phyloP scores from a whole-genome alignment of 2,113 vertebrate genomes.

The Polypterus senegalus region DNA sequence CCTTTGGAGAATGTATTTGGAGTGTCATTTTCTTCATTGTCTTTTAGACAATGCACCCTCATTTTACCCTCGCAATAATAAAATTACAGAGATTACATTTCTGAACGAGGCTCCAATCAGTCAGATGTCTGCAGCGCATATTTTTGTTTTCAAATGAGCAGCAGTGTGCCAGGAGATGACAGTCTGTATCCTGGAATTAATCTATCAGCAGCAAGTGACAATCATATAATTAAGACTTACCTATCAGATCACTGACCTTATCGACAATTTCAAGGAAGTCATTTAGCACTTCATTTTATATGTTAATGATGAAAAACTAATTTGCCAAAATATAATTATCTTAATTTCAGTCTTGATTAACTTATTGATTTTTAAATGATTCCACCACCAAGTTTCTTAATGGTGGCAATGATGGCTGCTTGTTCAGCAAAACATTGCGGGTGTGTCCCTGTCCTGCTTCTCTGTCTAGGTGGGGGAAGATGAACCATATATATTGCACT shows the following conservation, averaged over 20 bases:
- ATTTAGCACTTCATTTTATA: slow-evolving; percentile 1
- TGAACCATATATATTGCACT: too few species aligned
- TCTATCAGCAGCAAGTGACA: background rate
- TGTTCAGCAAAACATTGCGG: too few species aligned
- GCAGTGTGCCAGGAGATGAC: background rate
- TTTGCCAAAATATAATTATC: slow-evolving; percentile 1
- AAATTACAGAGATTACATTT: too few species aligned
- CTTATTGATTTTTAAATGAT: slow-evolving; percentile 1
- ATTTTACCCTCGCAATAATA: too few species aligned
- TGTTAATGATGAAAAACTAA: background rate
- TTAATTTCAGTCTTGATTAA: background rate
- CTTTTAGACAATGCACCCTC: too few species aligned
- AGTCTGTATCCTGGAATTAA: background rate
- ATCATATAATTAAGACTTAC: slow-evolving; percentile 2
- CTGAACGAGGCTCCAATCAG: too few species aligned
- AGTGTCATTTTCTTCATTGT: too few species aligned
- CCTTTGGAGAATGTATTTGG: too few species aligned
- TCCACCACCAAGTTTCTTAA: background rate
- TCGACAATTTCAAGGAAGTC: background rate
- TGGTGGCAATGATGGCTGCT: too few species aligned
- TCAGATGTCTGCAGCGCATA: too few species aligned
- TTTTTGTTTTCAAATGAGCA: background rate
- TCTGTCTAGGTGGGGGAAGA: too few species aligned
- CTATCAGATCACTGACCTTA: slow-evolving; percentile 1
- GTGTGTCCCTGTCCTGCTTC: too few species aligned